A percentile compares a stretch with the other conserved stretches of the same genome.
These are phyloP conservation scores for Poliocrania exsul DNA, from an alignment of 2,797 vertebrate genomes.

Conservation along the genomic window DNA sequence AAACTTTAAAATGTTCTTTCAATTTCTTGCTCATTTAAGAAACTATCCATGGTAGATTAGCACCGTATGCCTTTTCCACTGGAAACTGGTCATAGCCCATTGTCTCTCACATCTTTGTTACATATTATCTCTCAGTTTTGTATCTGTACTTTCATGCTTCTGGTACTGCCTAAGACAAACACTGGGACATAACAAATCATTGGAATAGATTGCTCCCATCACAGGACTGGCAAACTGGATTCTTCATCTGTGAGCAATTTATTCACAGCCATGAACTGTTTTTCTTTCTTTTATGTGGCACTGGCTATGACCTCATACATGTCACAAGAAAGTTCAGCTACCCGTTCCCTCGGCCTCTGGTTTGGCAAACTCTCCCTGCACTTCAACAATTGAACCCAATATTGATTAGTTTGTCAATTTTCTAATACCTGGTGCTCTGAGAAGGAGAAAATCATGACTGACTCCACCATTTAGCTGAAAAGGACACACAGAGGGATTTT, in stretches of 20 bases:
- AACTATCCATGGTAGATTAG: constrained; percentile 66
- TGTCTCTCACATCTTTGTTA: constrained; percentile 66
- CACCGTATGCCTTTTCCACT: constrained; percentile 61
- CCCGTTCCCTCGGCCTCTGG: neutral
- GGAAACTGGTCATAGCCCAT: constrained; percentile 59
- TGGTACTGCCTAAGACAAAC: constrained; percentile 67
- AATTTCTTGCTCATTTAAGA: constrained; percentile 72
- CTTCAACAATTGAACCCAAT: neutral
- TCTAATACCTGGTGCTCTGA: neutral
- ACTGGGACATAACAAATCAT: constrained; percentile 65
- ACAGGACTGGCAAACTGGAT: constrained; percentile 64
- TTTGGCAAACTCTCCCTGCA: neutral
- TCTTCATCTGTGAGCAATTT: constrained; percentile 73
- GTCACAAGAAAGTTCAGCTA: constrained; percentile 66
- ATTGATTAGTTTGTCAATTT: constrained; percentile 33
- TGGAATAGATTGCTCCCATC: constrained; percentile 66
- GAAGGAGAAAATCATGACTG: neutral
- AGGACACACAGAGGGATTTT: neutral
- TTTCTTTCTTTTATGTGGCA: constrained; percentile 69
- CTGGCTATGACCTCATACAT: constrained; percentile 52
- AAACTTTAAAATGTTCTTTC: constrained; percentile 63
- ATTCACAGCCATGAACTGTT: constrained; percentile 66
- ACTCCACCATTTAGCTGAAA: neutral
- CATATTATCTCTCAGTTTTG: constrained; percentile 44
- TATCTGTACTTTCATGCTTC: constrained; percentile 61